phyloP scores from a whole-genome alignment of 2,888 invertebrate genomes.

The Tipula confusa region DNA sequence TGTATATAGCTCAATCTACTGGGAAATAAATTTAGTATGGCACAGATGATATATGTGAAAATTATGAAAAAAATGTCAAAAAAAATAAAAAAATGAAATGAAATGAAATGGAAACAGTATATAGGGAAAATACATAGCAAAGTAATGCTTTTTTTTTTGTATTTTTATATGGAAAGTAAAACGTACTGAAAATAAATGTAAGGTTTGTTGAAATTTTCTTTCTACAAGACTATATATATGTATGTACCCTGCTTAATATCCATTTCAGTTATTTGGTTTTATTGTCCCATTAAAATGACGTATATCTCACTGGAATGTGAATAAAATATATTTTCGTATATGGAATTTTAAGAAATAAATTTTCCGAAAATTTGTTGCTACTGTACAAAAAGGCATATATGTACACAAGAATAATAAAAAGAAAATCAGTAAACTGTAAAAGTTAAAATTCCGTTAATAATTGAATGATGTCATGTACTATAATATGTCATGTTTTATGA shows the following conservation, averaged over 20 bases:
- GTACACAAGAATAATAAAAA: neutral
- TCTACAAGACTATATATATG: neutral
- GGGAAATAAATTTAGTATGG: neutral
- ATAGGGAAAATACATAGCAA: neutral
- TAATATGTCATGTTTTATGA: neutral
- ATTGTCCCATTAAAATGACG: slow-evolving; percentile 15
- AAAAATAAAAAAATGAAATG: too few species aligned
- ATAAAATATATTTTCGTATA: neutral
- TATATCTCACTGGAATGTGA: slow-evolving; percentile 25
- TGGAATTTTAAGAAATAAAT: neutral
- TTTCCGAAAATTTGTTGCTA: neutral
- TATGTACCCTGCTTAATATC: neutral
- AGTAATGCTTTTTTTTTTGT: neutral
- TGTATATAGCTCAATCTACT: neutral
- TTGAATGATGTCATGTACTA: neutral
- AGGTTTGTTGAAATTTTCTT: neutral
- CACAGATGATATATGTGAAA: slow-evolving; percentile 14
- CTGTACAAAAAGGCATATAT: neutral
- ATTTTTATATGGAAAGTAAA: neutral
- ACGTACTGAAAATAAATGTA: neutral
- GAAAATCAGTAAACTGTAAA: slow-evolving; percentile 3
- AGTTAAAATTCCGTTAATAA: slow-evolving; percentile 20
- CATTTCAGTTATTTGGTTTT: slow-evolving; percentile 20
- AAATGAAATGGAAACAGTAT: slow-evolving; percentile 25
- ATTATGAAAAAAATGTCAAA: neutral